Evolutionary conservation across 92 coral and sea anemone genomes (phyloP).

Genomic region (Phymanthus crucifer): DNA sequence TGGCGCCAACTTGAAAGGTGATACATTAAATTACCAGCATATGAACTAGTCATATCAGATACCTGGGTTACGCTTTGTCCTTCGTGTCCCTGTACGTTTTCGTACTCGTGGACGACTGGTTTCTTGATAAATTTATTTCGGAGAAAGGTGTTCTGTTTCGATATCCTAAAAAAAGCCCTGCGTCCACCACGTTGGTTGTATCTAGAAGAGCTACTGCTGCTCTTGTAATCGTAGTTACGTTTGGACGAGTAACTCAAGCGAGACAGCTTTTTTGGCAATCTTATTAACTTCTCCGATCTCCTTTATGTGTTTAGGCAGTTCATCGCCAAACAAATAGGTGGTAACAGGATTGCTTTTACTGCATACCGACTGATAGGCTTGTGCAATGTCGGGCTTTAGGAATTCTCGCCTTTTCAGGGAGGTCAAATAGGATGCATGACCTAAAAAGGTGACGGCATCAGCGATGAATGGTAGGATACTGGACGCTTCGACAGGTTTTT

Average conservation of each 20-base stretch:
- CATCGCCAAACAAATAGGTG: constrained; percentile 62
- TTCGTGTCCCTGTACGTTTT: constrained; percentile 1
- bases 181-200: constrained; percentile 13
- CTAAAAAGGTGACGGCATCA: constrained; percentile 41
- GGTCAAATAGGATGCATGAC: constrained; percentile 38
- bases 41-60: not conserved
- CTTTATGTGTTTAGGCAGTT: constrained; percentile 64
- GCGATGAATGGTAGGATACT: constrained; percentile 18
- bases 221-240: not conserved
- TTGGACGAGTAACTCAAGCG: constrained; percentile 5
- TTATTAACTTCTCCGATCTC: constrained; percentile 66
- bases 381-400: constrained; percentile 40
- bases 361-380: constrained; percentile 54
- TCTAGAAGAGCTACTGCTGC: not conserved
- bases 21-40: constrained; percentile 35
- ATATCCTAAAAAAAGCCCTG: constrained; percentile 10
- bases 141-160: not conserved
- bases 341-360: constrained; percentile 44
- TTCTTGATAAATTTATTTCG: not conserved
- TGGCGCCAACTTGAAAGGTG: constrained; percentile 8
- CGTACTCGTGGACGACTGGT: not conserved
- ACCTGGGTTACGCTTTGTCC: constrained; percentile 8
- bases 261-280: constrained; percentile 41
- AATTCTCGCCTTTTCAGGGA: constrained; percentile 41
- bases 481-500: constrained; percentile 4